phyloP scores from a whole-genome alignment of 2,888 invertebrate species.

The Drosophila meridionalis region DNA sequence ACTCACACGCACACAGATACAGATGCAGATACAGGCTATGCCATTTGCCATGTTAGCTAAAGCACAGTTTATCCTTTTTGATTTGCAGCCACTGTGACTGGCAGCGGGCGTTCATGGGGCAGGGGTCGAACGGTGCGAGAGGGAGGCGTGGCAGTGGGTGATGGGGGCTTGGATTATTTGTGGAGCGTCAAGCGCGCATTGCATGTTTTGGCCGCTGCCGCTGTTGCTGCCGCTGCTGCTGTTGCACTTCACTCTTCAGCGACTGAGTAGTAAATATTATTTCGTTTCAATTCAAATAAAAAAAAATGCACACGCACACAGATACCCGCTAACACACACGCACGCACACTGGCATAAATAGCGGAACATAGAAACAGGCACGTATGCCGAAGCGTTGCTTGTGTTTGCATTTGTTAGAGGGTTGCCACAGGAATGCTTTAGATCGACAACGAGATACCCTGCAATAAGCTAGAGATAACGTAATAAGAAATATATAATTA shows the following conservation, averaged over 20 bases:
- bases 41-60: constrained; percentile 60
- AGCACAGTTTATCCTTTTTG: constrained; percentile 79
- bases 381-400: constrained; percentile 28
- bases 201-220: constrained; percentile 44
- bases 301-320: constrained; percentile 22
- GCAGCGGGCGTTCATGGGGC: constrained; percentile 18
- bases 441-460: not conserved
- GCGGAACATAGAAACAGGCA: constrained; percentile 27
- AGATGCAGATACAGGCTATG: constrained; percentile 19
- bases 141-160: not conserved
- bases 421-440: not conserved
- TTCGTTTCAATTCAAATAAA: constrained; percentile 66
- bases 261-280: constrained; percentile 75
- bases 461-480: not conserved
- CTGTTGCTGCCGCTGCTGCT: constrained; percentile 20
- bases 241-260: constrained; percentile 50
- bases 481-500: too few species aligned
- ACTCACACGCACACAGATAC: constrained; percentile 17
- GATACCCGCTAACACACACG: constrained; percentile 9
- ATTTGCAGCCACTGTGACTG: constrained; percentile 65
- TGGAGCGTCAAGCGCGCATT: constrained; percentile 44
- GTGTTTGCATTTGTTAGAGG: constrained; percentile 50
- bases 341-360: constrained; percentile 19
- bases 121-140: not conserved
- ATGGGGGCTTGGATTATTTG: constrained; percentile 8